These are phyloP conservation scores for Mugil cephalus DNA, from an alignment of 2,113 vertebrate genomes.

Conservation along the genomic window DNA sequence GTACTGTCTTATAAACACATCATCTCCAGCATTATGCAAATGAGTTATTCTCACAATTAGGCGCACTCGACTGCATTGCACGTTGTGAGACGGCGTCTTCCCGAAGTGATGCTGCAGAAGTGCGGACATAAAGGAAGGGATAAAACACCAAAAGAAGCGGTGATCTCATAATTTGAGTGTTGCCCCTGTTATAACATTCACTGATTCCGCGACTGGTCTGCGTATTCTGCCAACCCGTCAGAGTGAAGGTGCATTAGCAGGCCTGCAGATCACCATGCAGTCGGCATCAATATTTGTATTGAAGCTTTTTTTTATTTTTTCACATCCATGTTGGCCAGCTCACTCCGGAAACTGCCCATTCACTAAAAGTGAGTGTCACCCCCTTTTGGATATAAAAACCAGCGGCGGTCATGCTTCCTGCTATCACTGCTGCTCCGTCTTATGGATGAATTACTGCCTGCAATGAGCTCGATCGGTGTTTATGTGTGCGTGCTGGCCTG, in stretches of 20 bases:
- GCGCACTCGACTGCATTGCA: slow-evolving; percentile 30
- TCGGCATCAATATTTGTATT: slow-evolving; percentile 43
- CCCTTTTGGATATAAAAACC: neutral
- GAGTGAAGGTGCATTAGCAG: slow-evolving; percentile 40
- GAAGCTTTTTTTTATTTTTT: slow-evolving; percentile 42
- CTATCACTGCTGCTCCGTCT: neutral
- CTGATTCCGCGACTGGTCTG: no score
- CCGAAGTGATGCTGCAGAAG: slow-evolving; percentile 67
- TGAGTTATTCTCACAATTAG: slow-evolving; percentile 45
- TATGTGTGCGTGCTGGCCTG: slow-evolving; percentile 12
- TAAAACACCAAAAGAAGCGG: slow-evolving; percentile 31
- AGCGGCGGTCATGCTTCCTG: slow-evolving; percentile 20
- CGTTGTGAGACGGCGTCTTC: slow-evolving; percentile 47
- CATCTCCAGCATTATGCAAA: slow-evolving; percentile 43
- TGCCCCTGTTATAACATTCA: no score
- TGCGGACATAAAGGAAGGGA: slow-evolving; percentile 36
- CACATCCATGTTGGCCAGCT: slow-evolving; percentile 31
- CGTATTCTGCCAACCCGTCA: no score
- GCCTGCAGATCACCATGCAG: slow-evolving; percentile 35
- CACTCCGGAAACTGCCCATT: slow-evolving; percentile 25
- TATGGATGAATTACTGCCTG: slow-evolving; percentile 8
- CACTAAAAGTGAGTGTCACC: slow-evolving; percentile 42
- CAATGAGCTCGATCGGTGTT: slow-evolving; percentile 33
- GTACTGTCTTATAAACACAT: slow-evolving; percentile 10
- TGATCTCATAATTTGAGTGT: slow-evolving; percentile 46